Base-by-base conservation (phyloP, 2,113 vertebrate genomes). In the Dicerorhinus sumatrensis region DNA sequence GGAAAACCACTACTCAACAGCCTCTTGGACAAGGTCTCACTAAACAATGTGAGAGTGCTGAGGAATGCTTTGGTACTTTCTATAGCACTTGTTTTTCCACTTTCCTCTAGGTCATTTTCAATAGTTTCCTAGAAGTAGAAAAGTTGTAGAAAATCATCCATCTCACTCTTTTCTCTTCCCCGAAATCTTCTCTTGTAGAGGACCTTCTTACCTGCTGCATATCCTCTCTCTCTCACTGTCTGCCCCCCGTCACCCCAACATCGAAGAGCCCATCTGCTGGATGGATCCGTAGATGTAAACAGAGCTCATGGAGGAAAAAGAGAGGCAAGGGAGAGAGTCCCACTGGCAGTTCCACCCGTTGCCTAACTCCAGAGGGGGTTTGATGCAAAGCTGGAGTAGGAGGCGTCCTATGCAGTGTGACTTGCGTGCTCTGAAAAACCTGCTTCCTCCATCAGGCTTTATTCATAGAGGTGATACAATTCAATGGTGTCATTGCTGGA, bases 1-100 rank as follows among this genome's bases (percentile, higher is more conserved):
- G 70, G 27, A 87, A 95, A 67, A 18, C 9, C 12, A 39, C 29
- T 31, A 70, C 21, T 84, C 8, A 60, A 3, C 9, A 88, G 51
- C 36, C 67, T 81, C 84, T 86, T 91, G 69, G 62, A 75, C 42
- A 72, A 84, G 62, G 20, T 84, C 63, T 89, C 89, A 51, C 65
- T 84, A 84, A 80, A 56, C 36, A 90, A 18, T 2, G 0, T 46
- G 83, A 76, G 33, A 46, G 1, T 84, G 11, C 7, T 58, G 39
- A 90, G 20, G 69, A 87, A 51, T 65, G 16, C 92, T 14, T n/a
- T 54, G 8, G 18, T 69, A 51, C 58, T 94, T 96, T 97, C 81
- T 42, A 21, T 56, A 70, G 63, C 42, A 48, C 58, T 77, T 75
- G 8, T 76, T 94, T 94, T 95, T 48, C 51, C 25, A 80, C 33